Evolutionary conservation across 2,113 vertebrate genomes (phyloP).

Genomic region (Hemibagrus wyckioides): DNA sequence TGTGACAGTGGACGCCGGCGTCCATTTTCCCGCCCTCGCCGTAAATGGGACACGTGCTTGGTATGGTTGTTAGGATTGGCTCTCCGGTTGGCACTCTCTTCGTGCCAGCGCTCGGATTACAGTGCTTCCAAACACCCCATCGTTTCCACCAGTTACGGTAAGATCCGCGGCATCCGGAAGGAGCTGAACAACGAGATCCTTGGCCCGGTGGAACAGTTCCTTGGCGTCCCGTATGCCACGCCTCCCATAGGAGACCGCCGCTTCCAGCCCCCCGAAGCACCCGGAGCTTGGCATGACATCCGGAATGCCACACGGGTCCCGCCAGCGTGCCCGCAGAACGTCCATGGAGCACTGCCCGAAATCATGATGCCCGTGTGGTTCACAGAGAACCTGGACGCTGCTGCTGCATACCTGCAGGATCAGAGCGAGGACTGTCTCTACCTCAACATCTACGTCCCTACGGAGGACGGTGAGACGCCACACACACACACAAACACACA

Average conservation of each 20-base stretch:
- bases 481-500: constrained; percentile 3
- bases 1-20: constrained; percentile 45
- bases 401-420: constrained; percentile 86
- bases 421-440: constrained; percentile 94
- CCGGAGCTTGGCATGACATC: constrained; percentile 87
- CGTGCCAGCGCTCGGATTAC: constrained; percentile 77
- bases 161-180: constrained; percentile 82
- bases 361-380: constrained; percentile 95
- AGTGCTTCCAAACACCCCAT: constrained; percentile 74
- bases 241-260: constrained; percentile 84
- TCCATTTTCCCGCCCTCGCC: constrained; percentile 52
- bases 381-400: constrained; percentile 89
- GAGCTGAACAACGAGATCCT: constrained; percentile 90
- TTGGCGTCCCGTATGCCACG: constrained; percentile 89
- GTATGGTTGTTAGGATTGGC: constrained; percentile 78
- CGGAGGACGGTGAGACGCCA: constrained; percentile 88
- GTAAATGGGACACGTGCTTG: constrained; percentile 67
- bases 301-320: constrained; percentile 88
- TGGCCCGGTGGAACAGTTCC: constrained; percentile 86
- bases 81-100: constrained; percentile 73
- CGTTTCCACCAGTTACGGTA: constrained; percentile 85
- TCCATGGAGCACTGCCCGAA: constrained; percentile 87
- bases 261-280: constrained; percentile 89
- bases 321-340: constrained; percentile 88
- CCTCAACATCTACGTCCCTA: constrained; percentile 91